phyloP scores from a whole-genome alignment of 2,113 vertebrate genomes.

The Pseudopipra pipra region DNA sequence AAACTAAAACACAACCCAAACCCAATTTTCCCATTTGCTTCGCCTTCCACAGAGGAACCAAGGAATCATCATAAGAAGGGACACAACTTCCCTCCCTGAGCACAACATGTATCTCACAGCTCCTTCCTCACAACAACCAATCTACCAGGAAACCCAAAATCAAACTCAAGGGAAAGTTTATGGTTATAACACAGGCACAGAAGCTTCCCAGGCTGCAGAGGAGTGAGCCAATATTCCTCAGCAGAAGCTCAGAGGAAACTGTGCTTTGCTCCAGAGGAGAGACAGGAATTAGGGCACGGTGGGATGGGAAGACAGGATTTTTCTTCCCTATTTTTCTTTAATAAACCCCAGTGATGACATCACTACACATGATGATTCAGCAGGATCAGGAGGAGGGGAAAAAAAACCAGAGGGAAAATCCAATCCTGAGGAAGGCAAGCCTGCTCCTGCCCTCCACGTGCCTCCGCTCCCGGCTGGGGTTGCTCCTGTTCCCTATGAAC shows the following conservation, averaged over 20 bases:
- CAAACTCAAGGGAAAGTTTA: background rate
- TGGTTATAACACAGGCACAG: background rate
- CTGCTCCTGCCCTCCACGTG: background rate
- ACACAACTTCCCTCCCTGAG: background rate
- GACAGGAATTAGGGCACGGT: background rate
- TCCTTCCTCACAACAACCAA: background rate
- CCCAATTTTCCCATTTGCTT: background rate
- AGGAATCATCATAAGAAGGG: background rate
- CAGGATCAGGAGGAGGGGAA: background rate
- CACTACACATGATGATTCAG: background rate
- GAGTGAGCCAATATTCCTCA: background rate
- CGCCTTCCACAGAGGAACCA: background rate
- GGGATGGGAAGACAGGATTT: background rate
- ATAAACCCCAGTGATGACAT: background rate
- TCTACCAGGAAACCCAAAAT: background rate
- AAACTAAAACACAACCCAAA: background rate
- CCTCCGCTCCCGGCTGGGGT: background rate
- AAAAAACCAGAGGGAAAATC: background rate
- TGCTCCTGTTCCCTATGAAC: rapidly evolving
- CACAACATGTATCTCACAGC: background rate
- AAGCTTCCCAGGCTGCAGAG: background rate
- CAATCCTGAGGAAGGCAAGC: background rate
- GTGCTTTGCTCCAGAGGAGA: background rate
- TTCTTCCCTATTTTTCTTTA: background rate
- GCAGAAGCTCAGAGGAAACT: background rate